Conservation (phyloP, 2,888 invertebrate genomes). For the Eupithecia subfuscata region DNA sequence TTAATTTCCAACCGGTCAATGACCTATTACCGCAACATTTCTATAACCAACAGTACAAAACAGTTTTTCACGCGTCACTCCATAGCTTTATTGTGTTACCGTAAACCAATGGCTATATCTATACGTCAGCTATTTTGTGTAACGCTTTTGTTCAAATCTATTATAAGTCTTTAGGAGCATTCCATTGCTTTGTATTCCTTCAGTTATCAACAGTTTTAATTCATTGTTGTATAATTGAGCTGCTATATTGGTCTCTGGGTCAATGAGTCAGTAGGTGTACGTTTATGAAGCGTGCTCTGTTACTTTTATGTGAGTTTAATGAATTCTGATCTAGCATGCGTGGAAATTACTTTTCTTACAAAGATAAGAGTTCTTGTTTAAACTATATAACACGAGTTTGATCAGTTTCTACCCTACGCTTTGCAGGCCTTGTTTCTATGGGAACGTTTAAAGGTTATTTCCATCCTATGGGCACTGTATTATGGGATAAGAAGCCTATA, state of each 20-base stretch:
- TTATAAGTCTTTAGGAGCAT: slow-evolving; percentile 61
- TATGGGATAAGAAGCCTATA: no score
- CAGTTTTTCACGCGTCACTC: slow-evolving; percentile 67
- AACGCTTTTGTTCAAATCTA: slow-evolving; percentile 61
- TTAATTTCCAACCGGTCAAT: slow-evolving; percentile 51
- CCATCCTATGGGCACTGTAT: no score
- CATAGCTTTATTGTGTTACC: slow-evolving; percentile 66
- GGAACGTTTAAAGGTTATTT: no score
- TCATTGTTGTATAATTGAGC: slow-evolving; percentile 74
- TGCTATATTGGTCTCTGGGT: slow-evolving; percentile 69
- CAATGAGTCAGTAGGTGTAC: slow-evolving; percentile 65
- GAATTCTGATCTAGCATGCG: neutral
- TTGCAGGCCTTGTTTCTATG: no score
- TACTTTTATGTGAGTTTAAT: slow-evolving; percentile 1
- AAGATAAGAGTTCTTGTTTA: no score
- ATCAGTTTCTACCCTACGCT: no score
- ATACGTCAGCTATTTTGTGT: slow-evolving; percentile 28
- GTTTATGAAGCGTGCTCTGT: slow-evolving; percentile 41
- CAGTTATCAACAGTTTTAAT: slow-evolving; percentile 50
- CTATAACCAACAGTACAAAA: slow-evolving; percentile 62
- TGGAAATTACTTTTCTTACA: neutral
- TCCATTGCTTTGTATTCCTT: slow-evolving; percentile 8
- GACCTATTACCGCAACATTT: slow-evolving; percentile 65
- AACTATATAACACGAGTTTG: no score
- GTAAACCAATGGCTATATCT: slow-evolving; percentile 69